Percentiles rank a stretch among this genome's conserved stretches.
These are phyloP conservation scores for Sylvicola cinctus DNA, from an alignment of 2,888 invertebrate species.

Conservation along the genomic window DNA sequence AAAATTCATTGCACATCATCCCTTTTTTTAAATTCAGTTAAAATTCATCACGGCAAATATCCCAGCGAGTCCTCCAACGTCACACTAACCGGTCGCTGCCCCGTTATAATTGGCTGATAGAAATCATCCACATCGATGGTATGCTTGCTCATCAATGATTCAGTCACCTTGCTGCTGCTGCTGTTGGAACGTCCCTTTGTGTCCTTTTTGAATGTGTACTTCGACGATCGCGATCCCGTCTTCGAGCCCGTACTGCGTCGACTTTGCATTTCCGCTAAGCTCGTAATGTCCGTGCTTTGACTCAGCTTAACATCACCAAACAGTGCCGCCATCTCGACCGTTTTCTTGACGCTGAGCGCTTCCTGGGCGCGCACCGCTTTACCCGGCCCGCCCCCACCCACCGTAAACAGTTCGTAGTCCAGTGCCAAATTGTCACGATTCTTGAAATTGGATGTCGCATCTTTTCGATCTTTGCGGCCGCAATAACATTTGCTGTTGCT, in stretches of 20 bases:
- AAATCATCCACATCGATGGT: slow-evolving; percentile 4
- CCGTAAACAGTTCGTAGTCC: slow-evolving; percentile 50
- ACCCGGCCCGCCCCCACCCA: slow-evolving; percentile 26
- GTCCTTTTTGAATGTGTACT: neutral
- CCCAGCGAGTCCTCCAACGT: slow-evolving; percentile 27
- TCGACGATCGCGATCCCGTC: neutral
- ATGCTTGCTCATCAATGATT: too few species aligned
- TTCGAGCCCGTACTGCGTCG: neutral
- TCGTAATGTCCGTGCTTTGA: slow-evolving; percentile 45
- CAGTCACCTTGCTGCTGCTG: too few species aligned
- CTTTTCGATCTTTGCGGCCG: slow-evolving; percentile 15
- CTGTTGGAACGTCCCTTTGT: neutral
- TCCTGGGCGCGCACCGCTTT: slow-evolving; percentile 36
- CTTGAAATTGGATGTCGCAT: slow-evolving; percentile 13
- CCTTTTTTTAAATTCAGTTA: too few species aligned
- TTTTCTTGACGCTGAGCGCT: slow-evolving; percentile 68
- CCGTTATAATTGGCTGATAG: slow-evolving; percentile 20
- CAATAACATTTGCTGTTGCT: slow-evolving; percentile 81
- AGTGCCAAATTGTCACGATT: slow-evolving; percentile 43
- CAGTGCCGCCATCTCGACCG: slow-evolving; percentile 70
- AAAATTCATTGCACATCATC: too few species aligned
- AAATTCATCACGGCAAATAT: slow-evolving; percentile 24
- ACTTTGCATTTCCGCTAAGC: slow-evolving; percentile 17
- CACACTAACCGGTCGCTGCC: slow-evolving; percentile 18
- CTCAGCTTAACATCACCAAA: slow-evolving; percentile 57